phyloP scores from a whole-genome alignment of 2,113 vertebrate species.

The Pygoscelis adeliae region DNA sequence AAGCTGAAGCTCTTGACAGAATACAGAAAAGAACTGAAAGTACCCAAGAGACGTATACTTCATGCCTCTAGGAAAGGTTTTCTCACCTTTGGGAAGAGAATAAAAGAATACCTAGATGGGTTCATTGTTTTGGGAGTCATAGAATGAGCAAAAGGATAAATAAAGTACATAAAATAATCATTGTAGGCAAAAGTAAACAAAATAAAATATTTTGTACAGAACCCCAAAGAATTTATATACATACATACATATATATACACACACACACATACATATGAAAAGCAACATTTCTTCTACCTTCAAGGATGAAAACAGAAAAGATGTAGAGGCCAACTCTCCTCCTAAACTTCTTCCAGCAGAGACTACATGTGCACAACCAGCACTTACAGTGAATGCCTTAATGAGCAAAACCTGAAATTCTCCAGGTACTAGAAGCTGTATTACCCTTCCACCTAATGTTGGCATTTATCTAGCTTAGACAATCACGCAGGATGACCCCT shows the following conservation, averaged over 20 bases:
- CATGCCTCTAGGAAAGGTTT: background rate
- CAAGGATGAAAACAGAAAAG: background rate
- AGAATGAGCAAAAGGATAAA: background rate
- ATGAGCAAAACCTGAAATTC: background rate
- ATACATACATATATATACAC: accelerated
- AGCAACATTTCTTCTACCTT: background rate
- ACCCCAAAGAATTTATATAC: background rate
- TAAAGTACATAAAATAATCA: background rate
- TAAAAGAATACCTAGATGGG: background rate
- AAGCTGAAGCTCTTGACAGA: background rate
- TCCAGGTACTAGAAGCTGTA: background rate
- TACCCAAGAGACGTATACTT: background rate
- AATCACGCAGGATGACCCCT: background rate
- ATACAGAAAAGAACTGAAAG: background rate
- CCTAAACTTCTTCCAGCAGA: background rate
- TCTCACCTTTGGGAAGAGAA: background rate
- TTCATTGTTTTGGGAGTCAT: background rate
- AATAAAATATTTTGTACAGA: background rate
- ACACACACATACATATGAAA: background rate
- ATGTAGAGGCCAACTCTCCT: background rate
- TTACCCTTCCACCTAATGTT: background rate
- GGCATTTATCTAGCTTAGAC: background rate
- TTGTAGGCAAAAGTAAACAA: background rate
- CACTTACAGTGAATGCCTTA: background rate
- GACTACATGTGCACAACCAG: accelerated